These are phyloP conservation scores for Cyanistes caeruleus DNA, from an alignment of 2,113 vertebrate genomes.

Conservation along the genomic window DNA sequence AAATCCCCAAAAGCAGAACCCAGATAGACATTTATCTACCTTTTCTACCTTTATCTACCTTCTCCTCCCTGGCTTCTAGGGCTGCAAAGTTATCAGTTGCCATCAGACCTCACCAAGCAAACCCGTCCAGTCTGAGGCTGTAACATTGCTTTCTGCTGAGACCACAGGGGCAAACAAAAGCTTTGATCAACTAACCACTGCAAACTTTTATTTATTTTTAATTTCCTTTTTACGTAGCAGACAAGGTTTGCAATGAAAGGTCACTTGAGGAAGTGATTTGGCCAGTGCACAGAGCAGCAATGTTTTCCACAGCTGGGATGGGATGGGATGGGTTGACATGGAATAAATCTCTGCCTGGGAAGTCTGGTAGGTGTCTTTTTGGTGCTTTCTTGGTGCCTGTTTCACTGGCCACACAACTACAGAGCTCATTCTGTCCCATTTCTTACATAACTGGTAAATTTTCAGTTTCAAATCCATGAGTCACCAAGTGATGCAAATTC, in stretches of 20 bases:
- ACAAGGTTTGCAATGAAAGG: neutral
- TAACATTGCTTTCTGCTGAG: constrained; percentile 23
- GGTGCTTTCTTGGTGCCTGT: neutral
- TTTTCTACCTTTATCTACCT: neutral
- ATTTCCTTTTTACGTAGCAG: constrained; percentile 1
- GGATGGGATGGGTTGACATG: neutral
- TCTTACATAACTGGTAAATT: neutral
- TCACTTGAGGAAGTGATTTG: neutral
- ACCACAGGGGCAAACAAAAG: neutral
- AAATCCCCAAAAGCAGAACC: neutral
- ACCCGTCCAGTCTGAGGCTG: neutral
- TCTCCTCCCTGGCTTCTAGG: neutral
- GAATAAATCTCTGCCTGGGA: neutral
- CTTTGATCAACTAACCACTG: constrained; percentile 64
- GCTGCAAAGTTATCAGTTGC: neutral
- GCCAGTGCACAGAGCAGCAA: neutral
- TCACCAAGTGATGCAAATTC: neutral
- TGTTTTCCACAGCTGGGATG: neutral
- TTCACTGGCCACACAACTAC: neutral
- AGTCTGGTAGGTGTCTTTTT: neutral
- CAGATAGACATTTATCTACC: neutral
- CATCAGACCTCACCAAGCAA: constrained; percentile 11
- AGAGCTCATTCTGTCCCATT: neutral
- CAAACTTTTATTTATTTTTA: constrained; percentile 28
- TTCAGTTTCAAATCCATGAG: neutral